Evolutionary conservation across 2,888 invertebrate genomes (phyloP).

Genomic region (Nipponacmea schrenckii): DNA sequence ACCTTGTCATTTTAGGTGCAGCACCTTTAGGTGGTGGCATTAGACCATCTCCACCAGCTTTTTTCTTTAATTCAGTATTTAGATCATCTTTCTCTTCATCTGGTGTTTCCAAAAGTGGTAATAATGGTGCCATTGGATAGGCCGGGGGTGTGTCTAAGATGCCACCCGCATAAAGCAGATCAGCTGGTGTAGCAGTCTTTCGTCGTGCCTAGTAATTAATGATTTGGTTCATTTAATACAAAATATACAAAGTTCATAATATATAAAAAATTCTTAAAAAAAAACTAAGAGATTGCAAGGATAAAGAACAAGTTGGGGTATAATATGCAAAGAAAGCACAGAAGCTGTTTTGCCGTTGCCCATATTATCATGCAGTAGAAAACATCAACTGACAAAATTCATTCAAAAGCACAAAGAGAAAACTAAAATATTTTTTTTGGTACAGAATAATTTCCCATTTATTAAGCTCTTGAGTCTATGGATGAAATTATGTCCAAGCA

Average conservation of each 20-base stretch:
- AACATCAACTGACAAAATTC: too few relatives aligned
- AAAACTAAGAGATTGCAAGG: not conserved
- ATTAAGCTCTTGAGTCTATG: too few relatives aligned
- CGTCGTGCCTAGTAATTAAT: constrained; percentile 50
- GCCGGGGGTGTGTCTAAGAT: constrained; percentile 3
- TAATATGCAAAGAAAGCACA: too few relatives aligned
- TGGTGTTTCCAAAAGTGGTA: constrained; percentile 45
- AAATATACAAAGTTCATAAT: not conserved
- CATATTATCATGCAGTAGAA: too few relatives aligned
- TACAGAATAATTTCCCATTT: too few relatives aligned
- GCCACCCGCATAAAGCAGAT: constrained; percentile 73
- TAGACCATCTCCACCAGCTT: constrained; percentile 29
- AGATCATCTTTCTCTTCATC: constrained; percentile 34
- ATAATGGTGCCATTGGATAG: constrained; percentile 18
- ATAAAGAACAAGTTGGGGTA: not conserved
- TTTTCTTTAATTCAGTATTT: not conserved
- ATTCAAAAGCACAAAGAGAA: too few relatives aligned
- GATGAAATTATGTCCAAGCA: too few relatives aligned
- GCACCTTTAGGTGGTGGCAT: constrained; percentile 48
- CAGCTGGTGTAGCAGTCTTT: constrained; percentile 72
- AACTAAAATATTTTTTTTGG: too few relatives aligned
- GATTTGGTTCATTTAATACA: constrained; percentile 13
- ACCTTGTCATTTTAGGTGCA: not conserved
- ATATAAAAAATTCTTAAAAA: not conserved
- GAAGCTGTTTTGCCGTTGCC: too few relatives aligned